These are phyloP conservation scores for Periphyllus acericola DNA, from an alignment of 2,888 invertebrate genomes.

Conservation along the genomic window DNA sequence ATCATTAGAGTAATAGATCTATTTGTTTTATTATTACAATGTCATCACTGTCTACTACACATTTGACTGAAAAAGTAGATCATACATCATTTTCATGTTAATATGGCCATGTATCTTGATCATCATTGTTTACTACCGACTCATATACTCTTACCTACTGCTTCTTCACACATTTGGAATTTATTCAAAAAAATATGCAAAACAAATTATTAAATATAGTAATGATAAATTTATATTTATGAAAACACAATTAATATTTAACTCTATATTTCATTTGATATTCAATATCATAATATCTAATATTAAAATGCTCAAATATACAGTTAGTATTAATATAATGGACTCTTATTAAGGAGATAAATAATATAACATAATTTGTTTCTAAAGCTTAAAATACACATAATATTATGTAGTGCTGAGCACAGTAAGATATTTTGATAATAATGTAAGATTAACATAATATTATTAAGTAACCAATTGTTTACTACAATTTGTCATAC, in stretches of 20 bases:
- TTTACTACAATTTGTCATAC: not conserved
- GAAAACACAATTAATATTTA: not conserved
- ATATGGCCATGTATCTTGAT: too few species aligned
- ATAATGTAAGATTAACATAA: not conserved
- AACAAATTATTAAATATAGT: not conserved
- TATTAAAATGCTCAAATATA: not conserved
- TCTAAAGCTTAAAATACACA: not conserved
- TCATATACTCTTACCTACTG: too few species aligned
- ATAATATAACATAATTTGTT: not conserved
- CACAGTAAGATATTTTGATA: not conserved
- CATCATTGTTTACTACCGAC: too few species aligned
- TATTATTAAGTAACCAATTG: not conserved
- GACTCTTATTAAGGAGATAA: not conserved
- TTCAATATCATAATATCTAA: not conserved
- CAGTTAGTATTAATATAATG: not conserved
- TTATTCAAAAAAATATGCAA: not conserved
- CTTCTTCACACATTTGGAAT: too few species aligned
- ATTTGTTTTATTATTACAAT: too few species aligned
- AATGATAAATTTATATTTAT: not conserved
- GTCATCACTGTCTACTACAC: too few species aligned
- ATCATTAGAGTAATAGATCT: too few species aligned
- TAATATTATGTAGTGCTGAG: slow-evolving; percentile 9
- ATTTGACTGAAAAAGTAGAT: too few species aligned
- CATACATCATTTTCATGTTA: too few species aligned
- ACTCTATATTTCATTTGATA: not conserved